phyloP scores from a whole-genome alignment of 2,888 invertebrate species.

The Poecilus cupreus region DNA sequence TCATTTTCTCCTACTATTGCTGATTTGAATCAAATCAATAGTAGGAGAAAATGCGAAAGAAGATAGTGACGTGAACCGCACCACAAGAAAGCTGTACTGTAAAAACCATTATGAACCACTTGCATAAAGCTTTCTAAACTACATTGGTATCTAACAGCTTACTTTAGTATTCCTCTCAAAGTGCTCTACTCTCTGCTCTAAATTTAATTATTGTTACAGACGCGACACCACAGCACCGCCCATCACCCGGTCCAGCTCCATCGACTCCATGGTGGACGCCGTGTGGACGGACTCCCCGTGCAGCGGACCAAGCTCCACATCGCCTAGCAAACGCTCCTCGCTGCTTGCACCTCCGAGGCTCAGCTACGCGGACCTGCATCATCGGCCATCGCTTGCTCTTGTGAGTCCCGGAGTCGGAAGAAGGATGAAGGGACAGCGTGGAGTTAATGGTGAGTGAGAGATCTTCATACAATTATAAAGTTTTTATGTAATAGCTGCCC shows the following conservation, averaged over 20 bases:
- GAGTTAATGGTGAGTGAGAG: constrained; percentile 81
- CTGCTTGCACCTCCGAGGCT: constrained; percentile 64
- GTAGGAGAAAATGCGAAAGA: too few species aligned
- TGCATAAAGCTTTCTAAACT: too few species aligned
- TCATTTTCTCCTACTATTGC: too few species aligned
- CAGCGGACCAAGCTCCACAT: constrained; percentile 54
- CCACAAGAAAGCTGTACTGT: too few species aligned
- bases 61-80: too few species aligned
- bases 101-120: too few species aligned
- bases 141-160: too few species aligned
- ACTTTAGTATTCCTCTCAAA: too few species aligned
- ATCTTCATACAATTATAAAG: too few species aligned
- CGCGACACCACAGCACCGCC: constrained; percentile 73
- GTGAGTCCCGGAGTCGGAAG: constrained; percentile 86
- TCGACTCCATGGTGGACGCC: constrained; percentile 85
- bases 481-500: too few species aligned
- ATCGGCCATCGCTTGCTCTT: constrained; percentile 75
- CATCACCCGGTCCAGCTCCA: constrained; percentile 85
- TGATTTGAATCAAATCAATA: too few species aligned
- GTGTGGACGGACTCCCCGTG: constrained; percentile 72
- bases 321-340: constrained; percentile 69
- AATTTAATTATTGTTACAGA: constrained; percentile 67
- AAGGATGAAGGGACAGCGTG: constrained; percentile 84
- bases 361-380: constrained; percentile 71
- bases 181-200: neutral